Evolutionary conservation across 2,888 invertebrate species (phyloP).

Genomic region (Eilema caniola): DNA sequence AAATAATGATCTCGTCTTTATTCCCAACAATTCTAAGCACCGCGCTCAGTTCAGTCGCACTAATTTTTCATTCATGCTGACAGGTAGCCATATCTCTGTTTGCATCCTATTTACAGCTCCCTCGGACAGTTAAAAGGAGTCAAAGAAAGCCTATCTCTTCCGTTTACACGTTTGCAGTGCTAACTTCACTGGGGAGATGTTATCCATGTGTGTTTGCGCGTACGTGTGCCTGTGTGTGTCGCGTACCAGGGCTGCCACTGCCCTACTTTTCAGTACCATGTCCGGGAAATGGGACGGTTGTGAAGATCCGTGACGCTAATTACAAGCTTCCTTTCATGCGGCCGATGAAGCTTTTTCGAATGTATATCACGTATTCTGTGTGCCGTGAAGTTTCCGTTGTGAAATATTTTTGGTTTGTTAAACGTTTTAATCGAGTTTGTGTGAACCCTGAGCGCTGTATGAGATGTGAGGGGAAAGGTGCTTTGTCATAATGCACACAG

Average conservation of each 20-base stretch:
- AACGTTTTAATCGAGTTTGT: constrained; percentile 48
- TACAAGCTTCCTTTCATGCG: constrained; percentile 54
- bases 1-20: constrained; percentile 35
- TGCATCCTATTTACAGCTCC: constrained; percentile 84
- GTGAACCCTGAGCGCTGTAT: constrained; percentile 42
- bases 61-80: constrained; percentile 75
- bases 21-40: constrained; percentile 40
- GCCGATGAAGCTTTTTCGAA: constrained; percentile 49
- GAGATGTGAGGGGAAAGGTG: constrained; percentile 40
- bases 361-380: constrained; percentile 53
- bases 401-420: constrained; percentile 42
- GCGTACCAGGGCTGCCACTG: constrained; percentile 58
- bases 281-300: constrained; percentile 49
- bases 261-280: constrained; percentile 48
- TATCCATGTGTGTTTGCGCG: constrained; percentile 36
- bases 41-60: constrained; percentile 51
- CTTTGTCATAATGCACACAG: constrained; percentile 59
- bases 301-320: constrained; percentile 53
- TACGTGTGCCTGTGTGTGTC: constrained; percentile 31
- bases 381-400: constrained; percentile 42
- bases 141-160: constrained; percentile 83
- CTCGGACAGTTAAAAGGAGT: constrained; percentile 80
- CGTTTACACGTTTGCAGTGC: constrained; percentile 81
- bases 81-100: constrained; percentile 79
- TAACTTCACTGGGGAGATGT: constrained; percentile 60